phyloP scores from a whole-genome alignment of 2,113 vertebrate species.

The Chaetops frenatus region DNA sequence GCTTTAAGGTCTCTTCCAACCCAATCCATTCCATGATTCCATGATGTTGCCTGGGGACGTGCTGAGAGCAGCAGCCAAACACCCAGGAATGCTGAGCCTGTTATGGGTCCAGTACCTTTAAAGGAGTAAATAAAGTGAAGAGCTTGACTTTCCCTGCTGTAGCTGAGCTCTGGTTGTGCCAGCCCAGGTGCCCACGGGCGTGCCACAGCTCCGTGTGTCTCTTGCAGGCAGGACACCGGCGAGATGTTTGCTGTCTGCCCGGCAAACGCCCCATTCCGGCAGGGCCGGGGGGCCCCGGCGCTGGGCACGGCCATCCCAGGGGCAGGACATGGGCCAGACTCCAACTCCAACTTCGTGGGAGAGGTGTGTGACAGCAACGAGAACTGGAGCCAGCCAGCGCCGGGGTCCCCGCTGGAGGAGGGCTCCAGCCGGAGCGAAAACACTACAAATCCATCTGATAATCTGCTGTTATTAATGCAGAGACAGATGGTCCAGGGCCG shows the following conservation, averaged over 20 bases:
- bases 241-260: conserved; percentile 71
- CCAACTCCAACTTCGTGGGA: conserved; percentile 89
- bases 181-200: fast-evolving
- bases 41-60: background rate
- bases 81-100: fast-evolving
- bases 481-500: conserved; percentile 63
- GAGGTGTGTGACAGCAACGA: conserved; percentile 79
- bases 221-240: background rate
- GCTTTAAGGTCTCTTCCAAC: background rate
- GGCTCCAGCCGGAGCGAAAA: conserved; percentile 32
- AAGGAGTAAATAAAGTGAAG: background rate
- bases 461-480: conserved; percentile 53
- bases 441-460: conserved; percentile 14
- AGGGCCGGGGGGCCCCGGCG: background rate
- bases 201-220: background rate
- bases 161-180: background rate
- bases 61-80: background rate
- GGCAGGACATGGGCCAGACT: conserved; percentile 71
- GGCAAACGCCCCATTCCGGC: background rate
- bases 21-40: background rate
- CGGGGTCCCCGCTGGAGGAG: background rate
- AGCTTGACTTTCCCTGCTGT: fast-evolving
- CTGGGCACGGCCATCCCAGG: background rate
- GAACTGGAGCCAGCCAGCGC: conserved; percentile 79
- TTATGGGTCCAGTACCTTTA: background rate